Evolutionary conservation across 2,797 vertebrate genomes (phyloP).

Genomic region (Ficedula albicollis): DNA sequence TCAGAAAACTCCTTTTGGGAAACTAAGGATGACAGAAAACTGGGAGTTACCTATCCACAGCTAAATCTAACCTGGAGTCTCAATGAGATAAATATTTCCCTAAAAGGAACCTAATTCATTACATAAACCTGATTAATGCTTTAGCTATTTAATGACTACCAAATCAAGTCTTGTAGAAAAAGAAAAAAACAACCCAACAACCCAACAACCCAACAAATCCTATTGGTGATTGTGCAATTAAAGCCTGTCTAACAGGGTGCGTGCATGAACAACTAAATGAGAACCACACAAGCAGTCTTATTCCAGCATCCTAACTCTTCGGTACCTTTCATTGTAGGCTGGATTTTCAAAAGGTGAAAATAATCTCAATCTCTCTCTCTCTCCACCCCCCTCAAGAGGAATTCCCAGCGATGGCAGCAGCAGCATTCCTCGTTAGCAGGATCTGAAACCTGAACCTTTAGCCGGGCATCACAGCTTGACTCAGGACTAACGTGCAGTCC

Average conservation of each 20-base stretch:
- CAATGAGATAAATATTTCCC: neutral
- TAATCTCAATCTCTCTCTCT: neutral
- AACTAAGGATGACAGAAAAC: neutral
- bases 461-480: neutral
- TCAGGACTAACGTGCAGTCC: neutral
- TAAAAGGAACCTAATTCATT: neutral
- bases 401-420: neutral
- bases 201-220: neutral
- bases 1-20: neutral
- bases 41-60: neutral
- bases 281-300: neutral
- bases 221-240: neutral
- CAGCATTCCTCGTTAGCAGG: neutral
- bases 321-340: neutral
- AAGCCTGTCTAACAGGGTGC: neutral
- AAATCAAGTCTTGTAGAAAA: neutral
- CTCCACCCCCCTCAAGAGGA: neutral
- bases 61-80: neutral
- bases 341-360: neutral
- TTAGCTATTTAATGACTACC: neutral
- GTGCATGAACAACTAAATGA: neutral
- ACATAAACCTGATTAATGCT: neutral
- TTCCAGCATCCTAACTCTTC: neutral
- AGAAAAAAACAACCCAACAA: neutral
- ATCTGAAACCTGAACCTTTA: constrained; percentile 23